A percentile compares a stretch with the other conserved stretches of the same genome.
Conservation (phyloP, 2,888 invertebrate species). For the Amblyteles armatorius region DNA sequence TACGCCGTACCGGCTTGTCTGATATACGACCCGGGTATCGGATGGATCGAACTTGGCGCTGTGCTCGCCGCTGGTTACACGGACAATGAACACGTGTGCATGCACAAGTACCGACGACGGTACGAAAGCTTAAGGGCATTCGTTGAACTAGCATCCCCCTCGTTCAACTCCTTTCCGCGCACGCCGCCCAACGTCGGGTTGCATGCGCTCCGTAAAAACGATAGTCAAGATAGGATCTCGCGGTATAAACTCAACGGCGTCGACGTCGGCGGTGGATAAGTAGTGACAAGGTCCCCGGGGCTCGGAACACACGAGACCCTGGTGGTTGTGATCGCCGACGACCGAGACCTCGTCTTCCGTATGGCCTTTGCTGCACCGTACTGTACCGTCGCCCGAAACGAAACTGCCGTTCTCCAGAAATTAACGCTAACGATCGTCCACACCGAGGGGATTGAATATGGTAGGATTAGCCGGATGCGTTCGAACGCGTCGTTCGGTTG, state of each 20-base stretch:
- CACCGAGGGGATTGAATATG: not conserved
- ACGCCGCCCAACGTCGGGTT: slow-evolving; percentile 67
- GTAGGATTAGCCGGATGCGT: not conserved
- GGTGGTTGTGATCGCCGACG: slow-evolving; percentile 53
- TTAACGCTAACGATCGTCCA: not conserved
- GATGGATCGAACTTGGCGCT: slow-evolving; percentile 44
- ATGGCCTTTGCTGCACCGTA: not conserved
- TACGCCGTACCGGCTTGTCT: slow-evolving; percentile 12
- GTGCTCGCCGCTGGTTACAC: slow-evolving; percentile 4
- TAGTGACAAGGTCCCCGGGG: slow-evolving; percentile 77
- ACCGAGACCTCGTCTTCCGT: slow-evolving; percentile 73
- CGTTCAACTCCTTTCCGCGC: slow-evolving; percentile 8
- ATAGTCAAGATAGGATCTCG: slow-evolving; percentile 76
- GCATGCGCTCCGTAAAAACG: slow-evolving; percentile 79
- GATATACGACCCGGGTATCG: not conserved
- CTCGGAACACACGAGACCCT: slow-evolving; percentile 53
- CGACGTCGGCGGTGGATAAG: slow-evolving; percentile 69
- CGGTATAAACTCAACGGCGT: slow-evolving; percentile 49
- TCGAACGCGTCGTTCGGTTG: no score
- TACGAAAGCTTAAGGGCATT: slow-evolving; percentile 58
- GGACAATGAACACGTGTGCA: not conserved
- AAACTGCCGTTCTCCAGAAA: slow-evolving; percentile 17
- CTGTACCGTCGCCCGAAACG: slow-evolving; percentile 11
- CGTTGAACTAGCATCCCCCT: slow-evolving; percentile 45
- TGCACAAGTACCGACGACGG: not conserved